Evolutionary conservation across 2,797 vertebrate genomes (phyloP).

Genomic region (Benthosema pterotum): DNA sequence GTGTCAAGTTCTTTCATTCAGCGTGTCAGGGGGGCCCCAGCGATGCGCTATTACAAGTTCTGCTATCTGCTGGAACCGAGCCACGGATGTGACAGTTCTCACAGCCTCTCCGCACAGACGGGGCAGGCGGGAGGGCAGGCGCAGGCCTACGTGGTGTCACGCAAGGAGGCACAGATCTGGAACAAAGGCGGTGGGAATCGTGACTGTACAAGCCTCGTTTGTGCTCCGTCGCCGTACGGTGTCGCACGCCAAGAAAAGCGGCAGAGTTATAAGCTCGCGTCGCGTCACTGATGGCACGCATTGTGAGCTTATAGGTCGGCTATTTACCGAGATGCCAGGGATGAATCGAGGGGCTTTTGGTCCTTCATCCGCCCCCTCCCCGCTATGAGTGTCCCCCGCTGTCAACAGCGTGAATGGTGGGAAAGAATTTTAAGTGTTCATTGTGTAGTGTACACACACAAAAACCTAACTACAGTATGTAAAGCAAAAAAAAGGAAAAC

Average conservation of each 20-base stretch:
- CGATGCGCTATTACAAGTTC: constrained; percentile 44
- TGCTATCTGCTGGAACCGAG: constrained; percentile 55
- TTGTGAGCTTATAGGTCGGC: too few relatives aligned
- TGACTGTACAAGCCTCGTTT: too few relatives aligned
- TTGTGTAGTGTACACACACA: background rate
- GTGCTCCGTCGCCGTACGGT: too few relatives aligned
- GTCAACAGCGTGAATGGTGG: background rate
- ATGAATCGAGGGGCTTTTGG: too few relatives aligned
- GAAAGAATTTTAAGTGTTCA: background rate
- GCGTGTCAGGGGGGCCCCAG: constrained; percentile 49
- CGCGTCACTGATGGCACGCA: too few relatives aligned
- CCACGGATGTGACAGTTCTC: constrained; percentile 55
- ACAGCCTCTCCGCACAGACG: constrained; percentile 43
- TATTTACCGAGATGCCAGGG: too few relatives aligned
- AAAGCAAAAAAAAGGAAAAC: too few relatives aligned
- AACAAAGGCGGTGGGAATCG: constrained; percentile 34
- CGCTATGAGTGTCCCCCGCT: background rate
- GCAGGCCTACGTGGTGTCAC: constrained; percentile 33
- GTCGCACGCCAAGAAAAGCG: too few relatives aligned
- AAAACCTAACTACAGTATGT: too few relatives aligned
- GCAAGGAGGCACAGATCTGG: constrained; percentile 21
- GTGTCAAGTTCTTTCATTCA: constrained; percentile 56
- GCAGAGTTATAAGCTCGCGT: too few relatives aligned
- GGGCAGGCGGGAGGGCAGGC: background rate
- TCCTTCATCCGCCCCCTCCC: background rate